Base-by-base conservation (phyloP, 2,888 invertebrate genomes). In the Drosophila cognata region DNA sequence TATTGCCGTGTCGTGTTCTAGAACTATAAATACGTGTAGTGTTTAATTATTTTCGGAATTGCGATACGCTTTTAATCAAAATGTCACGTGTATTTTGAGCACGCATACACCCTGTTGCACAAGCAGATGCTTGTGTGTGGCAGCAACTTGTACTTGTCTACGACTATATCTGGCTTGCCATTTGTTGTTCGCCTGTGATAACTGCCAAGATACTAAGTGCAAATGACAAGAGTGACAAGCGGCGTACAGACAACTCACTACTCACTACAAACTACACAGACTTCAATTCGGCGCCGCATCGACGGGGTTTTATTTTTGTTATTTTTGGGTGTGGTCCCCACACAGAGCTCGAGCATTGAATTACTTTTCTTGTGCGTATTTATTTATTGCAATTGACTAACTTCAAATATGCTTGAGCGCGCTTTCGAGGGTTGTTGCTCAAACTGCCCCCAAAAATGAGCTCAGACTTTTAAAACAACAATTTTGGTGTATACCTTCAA, bases 31-130 rank as follows among this genome's bases (percentile, higher is more conserved):
- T 62, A 56, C 46, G 5, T 56, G 35, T 65, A 18, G 59, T 43
- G 38, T 68, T 60, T 74, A 77, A 68, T 64, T 74, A 78, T 78
- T 65, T 52, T 53, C 18, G 33, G 72, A 66, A 61, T 73, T 68
- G 58, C 48, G 60, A 61, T 65, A 79, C 48, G 61, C 41, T 62
- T 79, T 52, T 60, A 65, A 77, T 78, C 68, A 74, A 62, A 78
- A 74, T 74, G 74, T 79, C 74, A 35, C 58, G 65, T 64, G 64
- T 64, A 64, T 51, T 67, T 21, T 7, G 56, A 2, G n/a, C 74
- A 70, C 77, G 69, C 79, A 64, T 46, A 75, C 66, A 59, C 64
- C 81, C 77, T 77, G 77, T 79, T 79, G 77, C 79, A 74, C 74
- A 69, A 79, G 16, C 52, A 21, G 35, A 55, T 35, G 35, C 35